Evolutionary conservation across 2,113 vertebrate genomes (phyloP).

Genomic region (Brachyhypopomus gauderio): DNA sequence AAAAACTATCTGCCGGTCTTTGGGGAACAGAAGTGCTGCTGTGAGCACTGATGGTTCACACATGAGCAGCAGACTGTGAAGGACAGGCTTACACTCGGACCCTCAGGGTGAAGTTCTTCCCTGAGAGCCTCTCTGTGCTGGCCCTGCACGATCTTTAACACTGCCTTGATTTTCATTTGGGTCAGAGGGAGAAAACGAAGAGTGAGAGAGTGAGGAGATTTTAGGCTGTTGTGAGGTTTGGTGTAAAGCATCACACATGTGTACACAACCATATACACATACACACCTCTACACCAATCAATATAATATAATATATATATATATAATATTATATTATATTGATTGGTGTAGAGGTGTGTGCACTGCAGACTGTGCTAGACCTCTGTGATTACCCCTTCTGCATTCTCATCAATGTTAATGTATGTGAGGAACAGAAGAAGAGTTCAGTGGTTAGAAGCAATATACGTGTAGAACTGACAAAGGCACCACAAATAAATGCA

Average conservation of each 20-base stretch:
- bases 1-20: constrained; percentile 4
- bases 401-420: too few species aligned
- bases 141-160: constrained; percentile 4
- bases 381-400: too few species aligned
- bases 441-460: too few species aligned
- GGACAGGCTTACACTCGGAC: background rate
- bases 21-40: background rate
- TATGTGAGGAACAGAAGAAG: too few species aligned
- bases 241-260: background rate
- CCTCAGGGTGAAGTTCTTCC: background rate
- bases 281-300: background rate
- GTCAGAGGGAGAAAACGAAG: background rate
- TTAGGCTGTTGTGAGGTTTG: background rate
- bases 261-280: background rate
- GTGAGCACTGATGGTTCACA: constrained; percentile 5
- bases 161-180: constrained; percentile 9
- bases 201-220: background rate
- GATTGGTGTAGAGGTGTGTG: too few species aligned
- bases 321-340: too few species aligned
- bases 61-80: constrained; percentile 16
- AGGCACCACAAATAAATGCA: too few species aligned
- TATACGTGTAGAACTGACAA: too few species aligned
- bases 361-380: too few species aligned
- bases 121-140: background rate
- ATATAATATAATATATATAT: too few species aligned